Evolutionary conservation across 2,797 vertebrate genomes (phyloP), one percentile per base, ranked within the genome.

Genomic region (Cichlasoma orientale): DNA sequence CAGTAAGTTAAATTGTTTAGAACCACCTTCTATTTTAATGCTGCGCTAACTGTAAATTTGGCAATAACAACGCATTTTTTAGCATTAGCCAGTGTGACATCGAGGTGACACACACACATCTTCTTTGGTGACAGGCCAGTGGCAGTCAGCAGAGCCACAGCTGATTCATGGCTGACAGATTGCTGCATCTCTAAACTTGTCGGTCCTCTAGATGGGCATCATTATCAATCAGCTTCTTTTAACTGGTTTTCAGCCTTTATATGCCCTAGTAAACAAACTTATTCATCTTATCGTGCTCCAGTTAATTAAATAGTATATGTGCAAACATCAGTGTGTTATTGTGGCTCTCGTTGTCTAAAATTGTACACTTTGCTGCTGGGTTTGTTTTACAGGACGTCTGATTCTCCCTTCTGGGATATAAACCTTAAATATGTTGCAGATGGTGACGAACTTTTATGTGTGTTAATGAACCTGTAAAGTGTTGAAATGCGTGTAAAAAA

Each of bases 401-500:
- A 87, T 84, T 80, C 71, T 83, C 38, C 56, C 71, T 74, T 69
- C 56, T 74, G 25, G 77, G 83, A 81, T 31, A 83, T 87, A 84
- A 85, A 84, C 77, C 80, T 75, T 69, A 72, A 84, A 90, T 85
- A 84, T 63, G 61, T 86, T 89, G 57, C 92, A 92, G 87, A 92
- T 92, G 88, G 56, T 9, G 53, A 66, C 38, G 21, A 58, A 74
- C 83, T 80, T 90, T 80, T 81, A 87, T 83, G 52, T 83, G 77
- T 75, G 18, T 77, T 59, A 75, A 38, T 72, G 18, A 38, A 68
- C 63, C 63, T 56, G 23, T 85, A 58, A 84, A 84, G 53, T 52
- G 77, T 68, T 74, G 47, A 33, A 81, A 63, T 81, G 31, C 36
- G 1, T 41, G 41, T 74, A 56, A 80, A 84, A 77, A 56, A 18